These are phyloP conservation scores for Oxystoma pomonae DNA, from an alignment of 2,888 invertebrate species.

Conservation along the genomic window DNA sequence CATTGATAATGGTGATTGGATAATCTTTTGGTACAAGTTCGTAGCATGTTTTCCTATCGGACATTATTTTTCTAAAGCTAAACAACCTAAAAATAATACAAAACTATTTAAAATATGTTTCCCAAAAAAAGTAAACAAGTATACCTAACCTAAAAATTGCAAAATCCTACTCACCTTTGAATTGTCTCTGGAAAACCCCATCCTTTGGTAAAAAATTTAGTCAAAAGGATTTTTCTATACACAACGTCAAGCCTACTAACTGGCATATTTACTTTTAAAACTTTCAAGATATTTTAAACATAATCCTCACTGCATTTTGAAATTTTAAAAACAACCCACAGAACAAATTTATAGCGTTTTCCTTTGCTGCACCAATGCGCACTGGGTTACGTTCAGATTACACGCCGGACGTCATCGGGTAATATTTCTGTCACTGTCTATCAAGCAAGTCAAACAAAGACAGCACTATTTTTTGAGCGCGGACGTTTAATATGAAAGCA, in stretches of 20 bases:
- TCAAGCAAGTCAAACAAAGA: too few relatives aligned
- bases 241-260: conserved; percentile 64
- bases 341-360: too few relatives aligned
- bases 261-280: too few relatives aligned
- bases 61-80: conserved; percentile 83
- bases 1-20: conserved; percentile 83
- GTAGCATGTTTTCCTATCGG: conserved; percentile 77
- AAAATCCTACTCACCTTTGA: conserved; percentile 74
- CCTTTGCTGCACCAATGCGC: too few relatives aligned
- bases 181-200: conserved; percentile 95
- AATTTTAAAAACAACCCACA: too few relatives aligned
- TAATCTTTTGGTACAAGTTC: conserved; percentile 77
- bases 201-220: conserved; percentile 92
- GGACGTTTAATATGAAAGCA: too few relatives aligned
- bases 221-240: conserved; percentile 81
- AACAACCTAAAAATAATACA: conserved; percentile 69
- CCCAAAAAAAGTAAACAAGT: not conserved
- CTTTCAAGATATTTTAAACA: too few relatives aligned
- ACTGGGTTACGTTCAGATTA: too few relatives aligned
- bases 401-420: too few relatives aligned
- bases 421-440: too few relatives aligned
- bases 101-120: not conserved
- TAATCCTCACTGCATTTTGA: too few relatives aligned
- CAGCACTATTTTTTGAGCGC: too few relatives aligned
- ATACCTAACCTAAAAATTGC: not conserved